These are phyloP conservation scores for Alethe castanea DNA, from an alignment of 2,113 vertebrate genomes.

Conservation along the genomic window DNA sequence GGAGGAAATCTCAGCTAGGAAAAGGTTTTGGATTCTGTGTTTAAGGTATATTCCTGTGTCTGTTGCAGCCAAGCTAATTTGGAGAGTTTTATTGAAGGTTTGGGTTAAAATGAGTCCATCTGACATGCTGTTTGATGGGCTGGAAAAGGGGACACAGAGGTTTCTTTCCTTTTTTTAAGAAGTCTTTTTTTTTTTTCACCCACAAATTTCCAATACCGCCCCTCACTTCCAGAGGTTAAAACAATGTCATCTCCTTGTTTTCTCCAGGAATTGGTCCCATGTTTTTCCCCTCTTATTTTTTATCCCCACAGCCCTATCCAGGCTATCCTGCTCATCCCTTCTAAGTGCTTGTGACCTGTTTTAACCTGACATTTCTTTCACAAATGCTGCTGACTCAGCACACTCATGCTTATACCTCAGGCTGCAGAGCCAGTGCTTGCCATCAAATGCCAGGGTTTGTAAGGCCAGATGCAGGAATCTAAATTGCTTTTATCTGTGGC, in stretches of 20 bases:
- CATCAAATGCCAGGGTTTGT: background rate
- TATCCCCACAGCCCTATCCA: background rate
- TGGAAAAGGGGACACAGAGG: background rate
- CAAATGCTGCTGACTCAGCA: background rate
- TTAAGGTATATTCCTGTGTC: background rate
- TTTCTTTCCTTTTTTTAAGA: background rate
- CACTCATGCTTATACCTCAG: background rate
- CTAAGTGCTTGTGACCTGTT: background rate
- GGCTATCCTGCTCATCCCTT: background rate
- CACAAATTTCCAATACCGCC: background rate
- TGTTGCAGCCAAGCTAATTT: background rate
- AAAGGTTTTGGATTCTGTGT: background rate
- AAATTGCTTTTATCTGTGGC: background rate
- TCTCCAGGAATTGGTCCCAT: background rate
- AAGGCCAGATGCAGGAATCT: background rate
- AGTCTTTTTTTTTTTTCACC: background rate
- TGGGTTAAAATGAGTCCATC: background rate
- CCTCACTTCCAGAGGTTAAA: background rate
- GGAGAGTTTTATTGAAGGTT: background rate
- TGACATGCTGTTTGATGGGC: background rate
- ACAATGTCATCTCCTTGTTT: background rate
- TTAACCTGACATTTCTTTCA: background rate
- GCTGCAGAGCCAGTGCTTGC: background rate
- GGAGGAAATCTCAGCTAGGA: background rate
- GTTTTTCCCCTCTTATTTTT: background rate